These are phyloP conservation scores for Hyperopisus bebe DNA, from an alignment of 2,113 vertebrate species.

Conservation along the genomic window DNA sequence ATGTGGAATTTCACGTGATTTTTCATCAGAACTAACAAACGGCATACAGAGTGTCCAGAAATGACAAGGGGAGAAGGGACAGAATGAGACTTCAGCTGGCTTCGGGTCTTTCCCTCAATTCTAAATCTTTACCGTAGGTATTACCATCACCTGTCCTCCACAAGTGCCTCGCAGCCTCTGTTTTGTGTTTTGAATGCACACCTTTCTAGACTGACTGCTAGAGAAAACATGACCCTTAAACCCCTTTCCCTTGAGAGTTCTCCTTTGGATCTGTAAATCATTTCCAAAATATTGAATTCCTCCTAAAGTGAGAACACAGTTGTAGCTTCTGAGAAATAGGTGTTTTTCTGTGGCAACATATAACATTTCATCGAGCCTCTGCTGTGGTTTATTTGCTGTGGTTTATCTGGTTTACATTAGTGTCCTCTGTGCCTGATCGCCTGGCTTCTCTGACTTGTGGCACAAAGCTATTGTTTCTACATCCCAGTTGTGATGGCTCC, in stretches of 20 bases:
- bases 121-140: background rate
- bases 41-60: background rate
- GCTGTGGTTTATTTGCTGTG: constrained; percentile 52
- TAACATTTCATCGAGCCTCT: constrained; percentile 51
- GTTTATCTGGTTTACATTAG: constrained; percentile 39
- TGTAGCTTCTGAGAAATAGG: constrained; percentile 36
- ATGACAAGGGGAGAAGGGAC: background rate
- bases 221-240: constrained; percentile 33
- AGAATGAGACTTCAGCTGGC: background rate
- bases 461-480: constrained; percentile 11
- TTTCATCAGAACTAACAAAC: background rate
- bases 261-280: constrained; percentile 47
- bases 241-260: constrained; percentile 37
- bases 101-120: background rate
- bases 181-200: constrained; percentile 41
- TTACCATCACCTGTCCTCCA: background rate
- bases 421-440: constrained; percentile 8
- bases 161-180: constrained; percentile 22
- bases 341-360: constrained; percentile 42
- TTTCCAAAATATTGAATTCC: constrained; percentile 36
- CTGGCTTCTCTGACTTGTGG: constrained; percentile 20
- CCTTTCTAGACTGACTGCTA: constrained; percentile 43
- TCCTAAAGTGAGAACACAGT: constrained; percentile 42
- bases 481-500: background rate
- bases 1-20: background rate